Conservation (phyloP, 2,888 invertebrate genomes). For the Cephus rjabovi region DNA sequence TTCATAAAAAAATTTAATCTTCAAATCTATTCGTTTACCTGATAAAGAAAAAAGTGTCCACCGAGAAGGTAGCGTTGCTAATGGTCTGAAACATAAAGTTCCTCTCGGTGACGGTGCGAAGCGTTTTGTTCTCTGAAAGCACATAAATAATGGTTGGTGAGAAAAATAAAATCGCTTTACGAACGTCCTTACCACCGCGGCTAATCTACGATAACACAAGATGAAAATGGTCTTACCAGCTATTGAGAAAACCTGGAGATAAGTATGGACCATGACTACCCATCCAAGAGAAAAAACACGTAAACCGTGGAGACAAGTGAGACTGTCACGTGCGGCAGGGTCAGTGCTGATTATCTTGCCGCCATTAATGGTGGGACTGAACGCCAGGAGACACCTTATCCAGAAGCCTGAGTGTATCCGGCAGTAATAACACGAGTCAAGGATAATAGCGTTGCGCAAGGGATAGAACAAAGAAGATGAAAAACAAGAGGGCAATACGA, state of each 20-base stretch:
- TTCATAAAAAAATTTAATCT: neutral
- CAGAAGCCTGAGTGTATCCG: conserved; percentile 68
- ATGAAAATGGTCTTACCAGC: conserved; percentile 66
- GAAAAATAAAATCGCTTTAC: conserved; percentile 36
- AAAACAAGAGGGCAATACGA: neutral
- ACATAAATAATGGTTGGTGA: conserved; percentile 27
- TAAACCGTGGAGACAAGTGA: conserved; percentile 82
- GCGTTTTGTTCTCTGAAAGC: conserved; percentile 83
- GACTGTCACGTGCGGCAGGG: conserved; percentile 78
- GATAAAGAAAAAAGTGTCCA: conserved; percentile 89
- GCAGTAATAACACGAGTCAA: neutral
- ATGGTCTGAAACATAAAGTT: conserved; percentile 85
- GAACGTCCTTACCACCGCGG: too few relatives aligned
- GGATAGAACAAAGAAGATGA: too few relatives aligned
- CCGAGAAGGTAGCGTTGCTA: conserved; percentile 87
- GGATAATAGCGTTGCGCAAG: too few relatives aligned
- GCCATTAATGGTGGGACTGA: conserved; percentile 81
- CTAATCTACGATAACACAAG: neutral
- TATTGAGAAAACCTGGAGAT: conserved; percentile 83
- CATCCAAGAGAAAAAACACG: conserved; percentile 83
- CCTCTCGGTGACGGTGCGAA: conserved; percentile 79
- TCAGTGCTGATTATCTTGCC: conserved; percentile 80
- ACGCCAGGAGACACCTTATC: conserved; percentile 76
- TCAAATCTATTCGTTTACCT: conserved; percentile 69
- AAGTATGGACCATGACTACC: conserved; percentile 89